These are phyloP conservation scores for Siniperca scherzeri DNA, from an alignment of 2,797 vertebrate genomes.

Conservation along the genomic window DNA sequence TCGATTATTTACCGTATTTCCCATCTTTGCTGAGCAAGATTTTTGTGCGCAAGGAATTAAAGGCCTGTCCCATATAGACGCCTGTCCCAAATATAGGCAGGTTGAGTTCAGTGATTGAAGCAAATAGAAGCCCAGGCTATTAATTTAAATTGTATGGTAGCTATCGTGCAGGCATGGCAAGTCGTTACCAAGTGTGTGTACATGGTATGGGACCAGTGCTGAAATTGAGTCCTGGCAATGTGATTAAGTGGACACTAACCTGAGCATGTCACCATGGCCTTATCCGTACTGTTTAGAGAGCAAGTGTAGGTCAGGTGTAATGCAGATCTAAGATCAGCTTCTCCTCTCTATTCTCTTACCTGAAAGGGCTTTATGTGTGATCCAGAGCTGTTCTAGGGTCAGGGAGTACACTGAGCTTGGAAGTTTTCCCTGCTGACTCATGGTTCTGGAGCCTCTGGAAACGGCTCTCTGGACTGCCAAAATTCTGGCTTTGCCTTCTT, in stretches of 20 bases:
- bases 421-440: constrained; percentile 84
- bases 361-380: constrained; percentile 58
- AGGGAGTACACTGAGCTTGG: constrained; percentile 79
- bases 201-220: not conserved
- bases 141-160: not conserved
- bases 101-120: no score
- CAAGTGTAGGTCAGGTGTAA: constrained; percentile 9
- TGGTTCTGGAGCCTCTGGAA: constrained; percentile 81
- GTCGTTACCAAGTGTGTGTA: not conserved
- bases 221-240: constrained; percentile 7
- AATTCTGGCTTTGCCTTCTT: constrained; percentile 71
- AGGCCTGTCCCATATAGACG: no score
- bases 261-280: constrained; percentile 12
- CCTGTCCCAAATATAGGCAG: no score
- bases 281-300: not conserved
- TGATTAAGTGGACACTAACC: constrained; percentile 3
- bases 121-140: no score
- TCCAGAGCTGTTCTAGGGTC: constrained; percentile 72
- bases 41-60: no score
- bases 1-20: no score
- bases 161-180: not conserved
- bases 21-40: no score
- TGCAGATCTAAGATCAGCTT: constrained; percentile 38
- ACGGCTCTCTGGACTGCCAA: constrained; percentile 74
- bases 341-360: constrained; percentile 24